phyloP scores from a whole-genome alignment of 2,888 invertebrate species.

The Seira sanloemensis region DNA sequence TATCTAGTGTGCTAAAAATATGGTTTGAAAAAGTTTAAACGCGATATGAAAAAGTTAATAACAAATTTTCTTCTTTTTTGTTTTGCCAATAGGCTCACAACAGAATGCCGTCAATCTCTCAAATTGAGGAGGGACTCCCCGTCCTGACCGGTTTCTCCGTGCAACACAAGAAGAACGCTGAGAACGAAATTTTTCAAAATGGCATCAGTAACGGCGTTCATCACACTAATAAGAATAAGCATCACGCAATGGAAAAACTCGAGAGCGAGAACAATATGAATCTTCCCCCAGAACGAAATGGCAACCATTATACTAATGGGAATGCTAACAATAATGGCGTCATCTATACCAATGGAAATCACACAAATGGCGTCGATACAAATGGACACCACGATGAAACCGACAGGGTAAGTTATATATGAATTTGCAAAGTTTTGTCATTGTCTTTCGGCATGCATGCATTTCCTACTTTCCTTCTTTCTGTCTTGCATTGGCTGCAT shows the following conservation, averaged over 20 bases:
- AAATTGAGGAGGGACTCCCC: conserved; percentile 71
- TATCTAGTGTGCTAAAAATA: too few relatives aligned
- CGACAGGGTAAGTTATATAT: conserved; percentile 63
- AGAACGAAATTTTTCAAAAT: conserved; percentile 70
- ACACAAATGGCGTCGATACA: conserved; percentile 60
- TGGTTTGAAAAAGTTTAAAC: too few relatives aligned
- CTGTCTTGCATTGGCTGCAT: too few relatives aligned
- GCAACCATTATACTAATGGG: conserved; percentile 65
- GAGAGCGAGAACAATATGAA: conserved; percentile 62
- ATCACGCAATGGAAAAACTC: conserved; percentile 63
- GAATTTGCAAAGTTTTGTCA: neutral
- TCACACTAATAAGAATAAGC: conserved; percentile 58
- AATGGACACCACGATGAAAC: conserved; percentile 62
- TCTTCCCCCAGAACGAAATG: conserved; percentile 62
- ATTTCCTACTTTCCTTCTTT: too few relatives aligned
- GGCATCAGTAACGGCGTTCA: conserved; percentile 65
- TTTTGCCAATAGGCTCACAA: conserved; percentile 54
- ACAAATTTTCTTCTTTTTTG: conserved; percentile 23
- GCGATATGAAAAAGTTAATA: neutral
- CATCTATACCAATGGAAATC: conserved; percentile 62
- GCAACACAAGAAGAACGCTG: conserved; percentile 67
- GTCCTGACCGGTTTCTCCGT: conserved; percentile 68
- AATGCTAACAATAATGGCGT: conserved; percentile 59
- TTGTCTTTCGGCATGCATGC: neutral
- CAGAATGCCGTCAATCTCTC: conserved; percentile 72